Conservation (phyloP, 1,140 invertebrate genomes). For the Chrysomallon squamiferum region DNA sequence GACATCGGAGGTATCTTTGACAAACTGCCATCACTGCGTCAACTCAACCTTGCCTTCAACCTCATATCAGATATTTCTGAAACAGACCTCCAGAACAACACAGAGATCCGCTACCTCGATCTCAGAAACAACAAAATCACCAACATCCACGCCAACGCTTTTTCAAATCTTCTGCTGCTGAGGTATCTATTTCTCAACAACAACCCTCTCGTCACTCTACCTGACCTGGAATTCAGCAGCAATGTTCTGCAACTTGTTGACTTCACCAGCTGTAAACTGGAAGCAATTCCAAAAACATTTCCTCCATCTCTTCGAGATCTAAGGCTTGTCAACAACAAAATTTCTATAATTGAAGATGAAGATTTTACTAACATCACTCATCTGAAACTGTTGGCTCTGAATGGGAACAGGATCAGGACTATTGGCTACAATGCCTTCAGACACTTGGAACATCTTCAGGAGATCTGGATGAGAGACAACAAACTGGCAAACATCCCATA, state of each 20-base stretch:
- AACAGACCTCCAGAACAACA: slow-evolving; percentile 73
- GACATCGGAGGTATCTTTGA: slow-evolving; percentile 58
- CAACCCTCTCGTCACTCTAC: slow-evolving; percentile 77
- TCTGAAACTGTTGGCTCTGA: slow-evolving; percentile 80
- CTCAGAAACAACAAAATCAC: slow-evolving; percentile 73
- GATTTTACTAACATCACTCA: slow-evolving; percentile 89
- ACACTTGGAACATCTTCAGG: slow-evolving; percentile 75
- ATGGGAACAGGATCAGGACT: slow-evolving; percentile 76
- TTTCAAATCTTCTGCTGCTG: slow-evolving; percentile 81
- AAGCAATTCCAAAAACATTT: slow-evolving; percentile 80
- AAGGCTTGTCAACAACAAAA: slow-evolving; percentile 77
- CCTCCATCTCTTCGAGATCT: slow-evolving; percentile 84
- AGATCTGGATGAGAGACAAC: slow-evolving; percentile 66
- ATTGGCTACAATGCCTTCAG: slow-evolving; percentile 88
- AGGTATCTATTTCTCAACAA: slow-evolving; percentile 82
- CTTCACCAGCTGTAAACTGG: slow-evolving; percentile 80
- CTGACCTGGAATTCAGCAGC: slow-evolving; percentile 72
- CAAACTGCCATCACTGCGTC: slow-evolving; percentile 68
- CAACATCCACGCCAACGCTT: slow-evolving; percentile 67
- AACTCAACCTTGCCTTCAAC: slow-evolving; percentile 78
- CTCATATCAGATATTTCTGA: slow-evolving; percentile 74
- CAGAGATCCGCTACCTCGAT: slow-evolving; percentile 63
- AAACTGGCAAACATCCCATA: slow-evolving; percentile 69
- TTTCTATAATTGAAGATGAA: slow-evolving; percentile 76
- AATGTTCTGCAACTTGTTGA: slow-evolving; percentile 71